Evolutionary conservation across 1,140 invertebrate genomes (phyloP).

Genomic region (Lamellibrachia luymesi): DNA sequence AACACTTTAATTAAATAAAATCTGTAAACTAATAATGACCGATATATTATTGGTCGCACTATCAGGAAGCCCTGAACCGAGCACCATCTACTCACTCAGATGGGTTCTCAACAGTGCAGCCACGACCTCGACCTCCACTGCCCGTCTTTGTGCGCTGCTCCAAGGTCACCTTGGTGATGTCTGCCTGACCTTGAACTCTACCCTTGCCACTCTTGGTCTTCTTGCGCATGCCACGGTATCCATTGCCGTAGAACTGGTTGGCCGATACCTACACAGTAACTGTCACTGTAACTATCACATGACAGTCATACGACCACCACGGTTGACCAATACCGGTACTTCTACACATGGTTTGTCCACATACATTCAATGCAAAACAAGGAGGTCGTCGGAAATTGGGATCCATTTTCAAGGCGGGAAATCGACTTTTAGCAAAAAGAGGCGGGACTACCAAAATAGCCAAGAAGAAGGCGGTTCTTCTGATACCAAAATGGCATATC

Average conservation of each 20-base stretch:
- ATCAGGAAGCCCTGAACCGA: not conserved
- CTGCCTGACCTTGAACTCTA: not conserved
- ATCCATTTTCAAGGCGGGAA: too few relatives aligned
- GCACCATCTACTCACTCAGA: not conserved
- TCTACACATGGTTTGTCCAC: not conserved
- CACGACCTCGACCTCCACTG: not conserved
- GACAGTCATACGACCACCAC: not conserved
- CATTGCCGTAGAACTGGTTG: constrained; percentile 11
- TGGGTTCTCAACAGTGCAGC: constrained; percentile 8
- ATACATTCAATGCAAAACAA: too few relatives aligned
- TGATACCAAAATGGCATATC: too few relatives aligned
- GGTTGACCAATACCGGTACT: not conserved
- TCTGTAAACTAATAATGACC: too few relatives aligned
- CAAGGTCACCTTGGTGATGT: constrained; percentile 9
- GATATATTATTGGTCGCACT: not conserved
- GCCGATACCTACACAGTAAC: not conserved
- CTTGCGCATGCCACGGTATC: not conserved
- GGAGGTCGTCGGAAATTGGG: too few relatives aligned
- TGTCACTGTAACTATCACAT: not conserved
- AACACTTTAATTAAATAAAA: too few relatives aligned
- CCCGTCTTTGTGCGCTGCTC: constrained; percentile 8
- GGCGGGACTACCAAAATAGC: too few relatives aligned
- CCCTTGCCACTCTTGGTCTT: not conserved
- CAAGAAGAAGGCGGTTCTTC: too few relatives aligned
- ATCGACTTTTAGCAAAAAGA: too few relatives aligned